Conservation (phyloP, 35 echinoderm and acorn worm species). For the Hemicentrotus pulcherrimus region DNA sequence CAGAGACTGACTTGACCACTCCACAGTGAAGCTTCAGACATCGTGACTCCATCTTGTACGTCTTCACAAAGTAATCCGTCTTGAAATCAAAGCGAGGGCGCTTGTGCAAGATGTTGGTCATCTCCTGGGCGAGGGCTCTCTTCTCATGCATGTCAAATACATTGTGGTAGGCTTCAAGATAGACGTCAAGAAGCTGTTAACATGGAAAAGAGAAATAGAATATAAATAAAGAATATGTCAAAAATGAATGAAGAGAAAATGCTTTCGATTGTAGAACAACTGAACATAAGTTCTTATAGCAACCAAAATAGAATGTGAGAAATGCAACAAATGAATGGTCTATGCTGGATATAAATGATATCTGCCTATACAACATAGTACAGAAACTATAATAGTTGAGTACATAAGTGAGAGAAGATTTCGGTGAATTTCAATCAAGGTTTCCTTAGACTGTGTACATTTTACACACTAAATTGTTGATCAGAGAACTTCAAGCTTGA, state of each 20-base stretch:
- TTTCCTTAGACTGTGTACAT: too few species aligned
- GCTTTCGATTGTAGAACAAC: background rate
- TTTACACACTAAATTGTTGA: too few species aligned
- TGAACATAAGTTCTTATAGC: background rate
- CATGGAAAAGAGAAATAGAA: background rate
- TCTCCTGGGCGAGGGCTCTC: constrained; percentile 81
- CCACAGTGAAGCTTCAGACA: constrained; percentile 83
- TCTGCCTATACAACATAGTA: too few species aligned
- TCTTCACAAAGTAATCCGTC: constrained; percentile 81
- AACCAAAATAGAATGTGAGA: background rate
- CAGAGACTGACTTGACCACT: constrained; percentile 87
- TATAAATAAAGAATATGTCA: background rate
- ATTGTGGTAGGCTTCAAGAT: constrained; percentile 96
- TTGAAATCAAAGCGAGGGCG: constrained; percentile 90
- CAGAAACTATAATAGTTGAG: too few species aligned
- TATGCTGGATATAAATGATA: background rate
- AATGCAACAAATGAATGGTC: background rate
- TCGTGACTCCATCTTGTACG: constrained; percentile 76
- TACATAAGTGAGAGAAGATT: too few species aligned
- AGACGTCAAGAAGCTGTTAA: constrained; percentile 86
- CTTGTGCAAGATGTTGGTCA: constrained; percentile 75
- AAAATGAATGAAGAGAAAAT: background rate
- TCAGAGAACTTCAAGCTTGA: too few species aligned
- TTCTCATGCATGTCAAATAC: constrained; percentile 99
- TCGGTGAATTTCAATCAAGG: too few species aligned